Conservation (phyloP, 2,797 vertebrate species). For the Scyliorhinus canicula region DNA sequence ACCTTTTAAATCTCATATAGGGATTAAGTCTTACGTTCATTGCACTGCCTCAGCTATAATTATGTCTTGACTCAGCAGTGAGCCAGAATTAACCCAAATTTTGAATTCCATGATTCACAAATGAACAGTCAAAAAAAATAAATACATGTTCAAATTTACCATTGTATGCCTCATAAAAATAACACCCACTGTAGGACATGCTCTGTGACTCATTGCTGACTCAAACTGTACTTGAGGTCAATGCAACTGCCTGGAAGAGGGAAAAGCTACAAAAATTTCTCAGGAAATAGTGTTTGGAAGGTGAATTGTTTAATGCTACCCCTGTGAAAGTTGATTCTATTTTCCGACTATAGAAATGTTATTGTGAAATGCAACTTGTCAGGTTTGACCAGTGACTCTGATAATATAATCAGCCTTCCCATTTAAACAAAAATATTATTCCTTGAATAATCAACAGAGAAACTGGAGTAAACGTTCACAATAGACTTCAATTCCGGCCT, state of each 20-base stretch:
- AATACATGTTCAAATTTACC: not conserved
- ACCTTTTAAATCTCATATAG: conserved; percentile 14
- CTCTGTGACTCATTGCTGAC: not conserved
- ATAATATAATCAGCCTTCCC: not conserved
- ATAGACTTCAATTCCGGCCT: too few species aligned
- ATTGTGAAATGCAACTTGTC: not conserved
- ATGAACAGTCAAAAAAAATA: not conserved
- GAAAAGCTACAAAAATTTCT: not conserved
- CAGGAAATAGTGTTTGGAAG: not conserved
- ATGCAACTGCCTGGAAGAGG: not conserved
- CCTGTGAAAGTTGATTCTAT: not conserved
- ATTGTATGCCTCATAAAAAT: not conserved
- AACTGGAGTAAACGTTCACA: not conserved
- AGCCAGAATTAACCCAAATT: not conserved
- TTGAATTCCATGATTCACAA: conserved; percentile 15
- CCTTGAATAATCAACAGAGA: not conserved
- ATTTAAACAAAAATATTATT: not conserved
- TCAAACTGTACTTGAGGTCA: not conserved
- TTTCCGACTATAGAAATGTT: not conserved
- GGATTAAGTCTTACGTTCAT: conserved; percentile 22
- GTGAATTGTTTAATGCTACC: not conserved
- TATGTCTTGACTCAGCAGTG: not conserved
- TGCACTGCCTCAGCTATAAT: not conserved
- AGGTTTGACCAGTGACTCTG: not conserved
- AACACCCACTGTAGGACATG: not conserved